phyloP scores from a whole-genome alignment of 2,113 vertebrate genomes.

The Zosterops lateralis region DNA sequence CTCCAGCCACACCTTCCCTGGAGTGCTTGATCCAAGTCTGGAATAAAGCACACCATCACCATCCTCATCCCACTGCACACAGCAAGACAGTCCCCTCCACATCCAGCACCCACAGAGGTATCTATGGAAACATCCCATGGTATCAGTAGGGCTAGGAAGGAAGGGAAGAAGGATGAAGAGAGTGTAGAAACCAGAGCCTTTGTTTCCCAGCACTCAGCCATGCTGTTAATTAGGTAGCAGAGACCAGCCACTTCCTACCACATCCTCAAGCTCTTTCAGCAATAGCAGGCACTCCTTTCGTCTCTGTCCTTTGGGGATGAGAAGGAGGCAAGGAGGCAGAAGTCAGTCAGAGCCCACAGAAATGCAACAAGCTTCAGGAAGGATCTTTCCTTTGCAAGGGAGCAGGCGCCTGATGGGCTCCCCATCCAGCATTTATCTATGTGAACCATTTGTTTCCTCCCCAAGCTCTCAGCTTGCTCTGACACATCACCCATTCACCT shows the following conservation, averaged over 20 bases:
- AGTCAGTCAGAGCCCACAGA: background rate
- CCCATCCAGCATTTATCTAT: background rate
- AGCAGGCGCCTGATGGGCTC: background rate
- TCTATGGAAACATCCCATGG: background rate
- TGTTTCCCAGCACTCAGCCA: constrained; percentile 7
- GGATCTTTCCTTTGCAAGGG: background rate
- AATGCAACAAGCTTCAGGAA: background rate
- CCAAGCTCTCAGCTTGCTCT: background rate
- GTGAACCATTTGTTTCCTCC: background rate
- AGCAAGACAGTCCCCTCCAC: background rate
- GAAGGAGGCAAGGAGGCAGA: background rate
- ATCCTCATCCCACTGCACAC: background rate
- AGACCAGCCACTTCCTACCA: background rate
- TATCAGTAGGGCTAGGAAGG: background rate
- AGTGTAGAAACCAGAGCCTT: background rate
- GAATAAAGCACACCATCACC: background rate
- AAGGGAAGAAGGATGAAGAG: background rate
- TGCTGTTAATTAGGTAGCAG: background rate
- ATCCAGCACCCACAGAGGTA: background rate
- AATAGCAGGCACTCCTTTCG: background rate
- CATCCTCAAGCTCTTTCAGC: background rate
- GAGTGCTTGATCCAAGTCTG: background rate
- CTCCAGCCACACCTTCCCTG: background rate
- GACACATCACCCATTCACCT: background rate
- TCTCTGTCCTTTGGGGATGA: background rate